These are phyloP conservation scores for Solen grandis DNA, from an alignment of 1,140 invertebrate genomes.

Conservation along the genomic window DNA sequence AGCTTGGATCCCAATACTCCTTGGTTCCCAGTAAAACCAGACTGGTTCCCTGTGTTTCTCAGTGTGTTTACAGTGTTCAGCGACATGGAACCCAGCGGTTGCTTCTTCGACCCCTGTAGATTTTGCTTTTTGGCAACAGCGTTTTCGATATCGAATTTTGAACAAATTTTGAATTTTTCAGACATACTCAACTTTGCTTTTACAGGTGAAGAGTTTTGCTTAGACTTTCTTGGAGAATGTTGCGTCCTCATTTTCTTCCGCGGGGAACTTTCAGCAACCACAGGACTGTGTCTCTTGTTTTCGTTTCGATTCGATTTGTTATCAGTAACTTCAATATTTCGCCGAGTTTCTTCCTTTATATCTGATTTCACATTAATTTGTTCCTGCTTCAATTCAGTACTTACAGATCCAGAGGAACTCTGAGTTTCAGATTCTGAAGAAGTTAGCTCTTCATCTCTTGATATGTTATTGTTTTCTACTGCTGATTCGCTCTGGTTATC, in stretches of 20 bases:
- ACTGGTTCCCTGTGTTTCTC: too few relatives aligned
- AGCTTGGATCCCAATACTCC: background rate
- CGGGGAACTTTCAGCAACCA: background rate
- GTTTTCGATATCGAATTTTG: slow-evolving; percentile 34
- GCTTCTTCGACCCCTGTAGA: slow-evolving; percentile 10
- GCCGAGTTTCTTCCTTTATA: background rate
- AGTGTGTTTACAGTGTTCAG: slow-evolving; percentile 28
- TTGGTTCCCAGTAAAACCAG: background rate
- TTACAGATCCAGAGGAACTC: background rate
- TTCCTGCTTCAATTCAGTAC: background rate
- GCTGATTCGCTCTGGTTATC: background rate
- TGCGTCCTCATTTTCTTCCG: slow-evolving; percentile 6
- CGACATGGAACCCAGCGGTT: slow-evolving; percentile 29
- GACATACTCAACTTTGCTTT: slow-evolving; percentile 12
- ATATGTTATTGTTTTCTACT: background rate
- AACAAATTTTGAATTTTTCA: slow-evolving; percentile 14
- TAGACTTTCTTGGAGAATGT: slow-evolving; percentile 29
- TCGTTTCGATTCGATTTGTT: background rate
- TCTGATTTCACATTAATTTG: background rate
- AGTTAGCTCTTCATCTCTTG: too few relatives aligned
- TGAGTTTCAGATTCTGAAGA: too few relatives aligned
- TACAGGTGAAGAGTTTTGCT: slow-evolving; percentile 1
- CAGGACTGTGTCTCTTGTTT: background rate
- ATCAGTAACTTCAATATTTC: too few relatives aligned
- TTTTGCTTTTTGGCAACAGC: slow-evolving; percentile 10